These are phyloP conservation scores for Pristionchus japonicus DNA, from an alignment of 2,888 invertebrate genomes.

Conservation along the genomic window DNA sequence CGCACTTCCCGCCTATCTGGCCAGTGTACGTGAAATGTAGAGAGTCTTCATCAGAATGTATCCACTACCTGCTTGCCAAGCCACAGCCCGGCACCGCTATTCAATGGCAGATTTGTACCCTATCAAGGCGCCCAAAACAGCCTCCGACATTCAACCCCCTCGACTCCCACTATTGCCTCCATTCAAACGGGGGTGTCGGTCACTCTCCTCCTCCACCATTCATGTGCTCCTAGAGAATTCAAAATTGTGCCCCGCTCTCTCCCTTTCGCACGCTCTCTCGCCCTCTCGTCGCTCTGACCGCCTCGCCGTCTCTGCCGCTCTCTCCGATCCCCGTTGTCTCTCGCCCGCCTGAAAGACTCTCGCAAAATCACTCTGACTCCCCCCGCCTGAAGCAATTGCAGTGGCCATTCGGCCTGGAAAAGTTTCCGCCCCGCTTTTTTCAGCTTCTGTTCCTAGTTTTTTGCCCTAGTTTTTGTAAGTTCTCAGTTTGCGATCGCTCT, in stretches of 20 bases:
- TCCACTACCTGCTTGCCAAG: neutral
- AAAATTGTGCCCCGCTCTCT: neutral
- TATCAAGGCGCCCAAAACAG: neutral
- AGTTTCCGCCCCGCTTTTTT: neutral
- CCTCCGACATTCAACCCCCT: neutral
- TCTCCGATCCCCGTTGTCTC: neutral
- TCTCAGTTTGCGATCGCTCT: neutral
- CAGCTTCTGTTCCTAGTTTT: neutral
- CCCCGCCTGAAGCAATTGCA: slow-evolving; percentile 11
- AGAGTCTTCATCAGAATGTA: neutral
- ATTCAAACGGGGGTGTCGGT: neutral
- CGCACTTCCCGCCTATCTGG: too few species aligned
- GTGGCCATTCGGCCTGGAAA: neutral
- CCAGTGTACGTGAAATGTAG: neutral
- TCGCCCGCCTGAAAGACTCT: neutral
- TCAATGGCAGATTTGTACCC: neutral
- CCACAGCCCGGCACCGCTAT: neutral
- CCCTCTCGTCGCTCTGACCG: neutral
- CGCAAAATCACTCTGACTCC: neutral
- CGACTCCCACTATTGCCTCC: too few species aligned
- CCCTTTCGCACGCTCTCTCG: neutral
- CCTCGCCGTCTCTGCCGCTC: neutral
- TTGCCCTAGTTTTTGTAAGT: neutral
- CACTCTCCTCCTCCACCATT: neutral
- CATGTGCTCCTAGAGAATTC: neutral